Conservation (phyloP, 2,888 invertebrate genomes). For the Hyposoter dolosus region DNA sequence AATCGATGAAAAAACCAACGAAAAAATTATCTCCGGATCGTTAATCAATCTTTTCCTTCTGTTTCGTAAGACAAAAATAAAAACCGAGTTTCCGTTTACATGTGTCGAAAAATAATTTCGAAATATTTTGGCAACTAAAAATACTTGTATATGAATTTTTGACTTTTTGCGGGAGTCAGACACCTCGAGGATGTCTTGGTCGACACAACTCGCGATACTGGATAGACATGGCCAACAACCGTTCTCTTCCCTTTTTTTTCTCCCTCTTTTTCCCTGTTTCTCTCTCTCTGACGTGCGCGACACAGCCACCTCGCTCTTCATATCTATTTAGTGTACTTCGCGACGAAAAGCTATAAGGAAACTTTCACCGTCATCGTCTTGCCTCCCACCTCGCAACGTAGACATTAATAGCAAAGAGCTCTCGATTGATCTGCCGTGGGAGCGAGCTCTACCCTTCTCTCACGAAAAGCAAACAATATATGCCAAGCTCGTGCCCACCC, state of each 20-base stretch:
- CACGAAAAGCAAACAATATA: slow-evolving; percentile 68
- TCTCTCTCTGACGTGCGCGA: slow-evolving; percentile 53
- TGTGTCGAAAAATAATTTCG: not conserved
- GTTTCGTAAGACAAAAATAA: not conserved
- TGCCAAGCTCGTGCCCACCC: slow-evolving; percentile 35
- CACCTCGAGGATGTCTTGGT: slow-evolving; percentile 21
- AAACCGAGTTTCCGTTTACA: not conserved
- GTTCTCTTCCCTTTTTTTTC: slow-evolving; percentile 42
- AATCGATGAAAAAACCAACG: not conserved
- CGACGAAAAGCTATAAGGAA: slow-evolving; percentile 51
- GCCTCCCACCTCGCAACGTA: slow-evolving; percentile 32
- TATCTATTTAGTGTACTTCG: slow-evolving; percentile 21
- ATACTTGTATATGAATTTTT: not conserved
- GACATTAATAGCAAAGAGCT: slow-evolving; percentile 74
- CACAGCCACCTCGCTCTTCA: slow-evolving; percentile 34
- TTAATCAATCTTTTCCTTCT: not conserved
- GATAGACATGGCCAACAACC: slow-evolving; percentile 46
- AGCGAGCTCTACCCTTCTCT: slow-evolving; percentile 73
- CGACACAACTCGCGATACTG: slow-evolving; percentile 49
- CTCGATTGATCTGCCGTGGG: slow-evolving; percentile 76
- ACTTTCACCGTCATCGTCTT: slow-evolving; percentile 58
- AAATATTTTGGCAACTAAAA: not conserved
- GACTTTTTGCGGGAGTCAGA: not conserved
- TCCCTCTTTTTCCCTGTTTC: slow-evolving; percentile 10
- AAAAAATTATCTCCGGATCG: not conserved